Evolutionary conservation across 2,797 vertebrate genomes (phyloP), one percentile per base, ranked within the genome.

Genomic region (Crocidura indochinensis): DNA sequence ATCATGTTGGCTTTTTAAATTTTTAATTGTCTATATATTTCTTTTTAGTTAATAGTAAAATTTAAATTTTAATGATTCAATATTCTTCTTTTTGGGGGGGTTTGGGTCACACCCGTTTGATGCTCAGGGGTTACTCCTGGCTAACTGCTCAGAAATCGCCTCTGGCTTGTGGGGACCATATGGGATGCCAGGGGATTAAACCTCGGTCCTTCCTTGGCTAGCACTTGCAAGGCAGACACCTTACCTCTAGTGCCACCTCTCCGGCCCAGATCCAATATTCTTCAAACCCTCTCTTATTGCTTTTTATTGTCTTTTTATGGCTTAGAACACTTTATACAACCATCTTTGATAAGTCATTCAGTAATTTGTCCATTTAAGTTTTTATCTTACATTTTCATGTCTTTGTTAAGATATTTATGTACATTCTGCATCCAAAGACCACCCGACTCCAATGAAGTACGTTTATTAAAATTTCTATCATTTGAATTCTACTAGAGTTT

Each of bases 41-140:
- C 47, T 86, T 73, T 46, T 60, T 79, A 49, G 15, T 53, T 69
- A 27, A 79, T 77, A 88, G 12, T 64, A 53, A 29, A 83, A 80
- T 87, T 22, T 88, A 47, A 79, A 46, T 47, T 68, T 80, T 1
- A 77, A 72, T 68, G 71, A 65, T 56, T n/a, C 20, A 15, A 0
- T 29, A 27, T 65, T 90, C 7, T 6, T 8, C 72, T n/a, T n/a
- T n/a, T n/a, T n/a, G n/a, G n/a, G n/a, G n/a, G n/a, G n/a, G n/a
- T n/a, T n/a, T n/a, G n/a, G n/a, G n/a, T n/a, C n/a, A n/a, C n/a
- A n/a, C n/a, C n/a, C n/a, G n/a, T n/a, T n/a, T n/a, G n/a, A n/a
- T n/a, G n/a, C n/a, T n/a, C n/a, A n/a, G n/a, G n/a, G n/a, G n/a
- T n/a, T n/a, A n/a, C n/a, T n/a, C n/a, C n/a, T n/a, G n/a, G n/a